Percentiles rank a stretch among this genome's conserved stretches.
These are phyloP conservation scores for Muntiacus muntjak DNA, from an alignment of 2,113 vertebrate genomes.

Conservation along the genomic window DNA sequence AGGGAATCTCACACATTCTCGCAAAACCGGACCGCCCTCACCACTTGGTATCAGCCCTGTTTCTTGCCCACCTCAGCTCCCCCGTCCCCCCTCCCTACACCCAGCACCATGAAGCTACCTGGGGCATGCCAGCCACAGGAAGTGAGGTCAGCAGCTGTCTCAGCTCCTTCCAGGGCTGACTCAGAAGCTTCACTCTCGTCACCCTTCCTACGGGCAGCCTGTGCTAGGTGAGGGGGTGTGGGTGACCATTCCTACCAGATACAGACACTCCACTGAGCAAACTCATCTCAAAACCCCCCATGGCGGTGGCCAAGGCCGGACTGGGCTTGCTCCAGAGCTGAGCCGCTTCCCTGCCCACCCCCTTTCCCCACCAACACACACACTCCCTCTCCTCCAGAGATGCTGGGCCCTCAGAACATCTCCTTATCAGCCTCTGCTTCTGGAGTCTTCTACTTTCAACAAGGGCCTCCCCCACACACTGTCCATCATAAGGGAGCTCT, in stretches of 20 bases:
- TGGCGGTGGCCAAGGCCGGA: neutral
- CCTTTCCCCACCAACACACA: neutral
- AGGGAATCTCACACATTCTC: neutral
- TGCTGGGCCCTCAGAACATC: neutral
- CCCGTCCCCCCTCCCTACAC: neutral
- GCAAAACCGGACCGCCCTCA: neutral
- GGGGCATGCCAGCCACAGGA: neutral
- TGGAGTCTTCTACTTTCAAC: neutral
- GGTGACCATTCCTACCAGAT: neutral
- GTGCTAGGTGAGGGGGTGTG: fast-evolving
- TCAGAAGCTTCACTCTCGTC: neutral
- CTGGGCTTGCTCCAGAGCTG: fast-evolving
- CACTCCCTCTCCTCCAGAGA: neutral
- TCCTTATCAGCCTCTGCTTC: neutral
- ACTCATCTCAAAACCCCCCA: neutral
- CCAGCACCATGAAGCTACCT: neutral
- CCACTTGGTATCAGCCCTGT: neutral
- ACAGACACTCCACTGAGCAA: neutral
- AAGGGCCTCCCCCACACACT: neutral
- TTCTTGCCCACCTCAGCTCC: neutral
- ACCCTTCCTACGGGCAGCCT: neutral
- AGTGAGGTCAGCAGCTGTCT: neutral
- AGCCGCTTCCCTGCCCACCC: neutral
- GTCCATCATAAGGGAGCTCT: neutral
- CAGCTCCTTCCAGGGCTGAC: neutral